Percentiles rank a stretch among this genome's conserved stretches.
Conservation (phyloP, 2,888 invertebrate genomes). For the Nowickia ferox region DNA sequence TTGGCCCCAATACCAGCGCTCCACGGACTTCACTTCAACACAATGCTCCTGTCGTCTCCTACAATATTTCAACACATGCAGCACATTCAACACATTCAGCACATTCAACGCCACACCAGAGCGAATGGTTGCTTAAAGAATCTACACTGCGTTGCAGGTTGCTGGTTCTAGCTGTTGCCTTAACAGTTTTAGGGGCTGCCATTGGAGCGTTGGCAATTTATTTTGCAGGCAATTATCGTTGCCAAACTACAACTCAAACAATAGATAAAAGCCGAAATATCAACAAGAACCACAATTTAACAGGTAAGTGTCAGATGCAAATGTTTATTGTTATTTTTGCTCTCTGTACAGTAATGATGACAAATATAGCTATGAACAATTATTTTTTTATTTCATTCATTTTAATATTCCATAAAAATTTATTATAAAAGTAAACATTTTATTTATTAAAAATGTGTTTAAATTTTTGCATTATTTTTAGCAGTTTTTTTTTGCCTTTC, state of each 20-base stretch:
- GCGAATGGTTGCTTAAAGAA: constrained; percentile 86
- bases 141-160: constrained; percentile 87
- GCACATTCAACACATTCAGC: constrained; percentile 55
- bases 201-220: constrained; percentile 82
- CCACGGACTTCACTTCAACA: constrained; percentile 75
- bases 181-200: constrained; percentile 82
- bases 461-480: no score
- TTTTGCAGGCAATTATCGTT: constrained; percentile 80
- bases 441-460: no score
- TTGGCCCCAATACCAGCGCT: constrained; percentile 15
- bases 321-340: constrained; percentile 28
- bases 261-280: constrained; percentile 62
- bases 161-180: constrained; percentile 81
- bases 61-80: constrained; percentile 53
- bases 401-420: no score
- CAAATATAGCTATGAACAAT: neutral
- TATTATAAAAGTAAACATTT: no score
- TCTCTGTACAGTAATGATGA: neutral
- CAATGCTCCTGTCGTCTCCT: constrained; percentile 67
- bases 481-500: no score
- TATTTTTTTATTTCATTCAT: neutral
- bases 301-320: constrained; percentile 65
- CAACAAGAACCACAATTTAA: constrained; percentile 45
- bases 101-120: constrained; percentile 72
- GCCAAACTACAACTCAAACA: constrained; percentile 64